A percentile compares a stretch with the other conserved stretches of the same genome.
Conservation (phyloP, 2,888 invertebrate species). For the Molorchus minor region DNA sequence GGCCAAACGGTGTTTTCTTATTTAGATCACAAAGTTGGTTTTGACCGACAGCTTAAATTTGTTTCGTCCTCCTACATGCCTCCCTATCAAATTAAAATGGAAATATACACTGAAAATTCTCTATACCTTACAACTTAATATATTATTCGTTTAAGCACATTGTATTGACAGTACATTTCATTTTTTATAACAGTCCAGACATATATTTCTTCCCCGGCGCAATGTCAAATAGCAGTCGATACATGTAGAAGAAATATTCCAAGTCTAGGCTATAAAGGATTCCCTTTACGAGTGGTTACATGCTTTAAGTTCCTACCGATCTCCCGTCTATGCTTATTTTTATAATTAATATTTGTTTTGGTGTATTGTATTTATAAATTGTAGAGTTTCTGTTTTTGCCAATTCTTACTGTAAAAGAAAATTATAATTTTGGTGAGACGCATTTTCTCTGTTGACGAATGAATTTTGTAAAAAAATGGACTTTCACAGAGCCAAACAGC, state of each 20-base stretch:
- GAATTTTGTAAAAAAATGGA: background rate
- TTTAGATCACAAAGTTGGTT: background rate
- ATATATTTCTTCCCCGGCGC: background rate
- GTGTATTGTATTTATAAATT: slow-evolving; percentile 44
- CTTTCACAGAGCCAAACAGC: too few species aligned
- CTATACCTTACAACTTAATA: slow-evolving; percentile 19
- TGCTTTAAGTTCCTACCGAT: slow-evolving; percentile 20
- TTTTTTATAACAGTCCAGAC: slow-evolving; percentile 1
- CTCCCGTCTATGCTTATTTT: slow-evolving; percentile 30
- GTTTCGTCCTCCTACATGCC: slow-evolving; percentile 5
- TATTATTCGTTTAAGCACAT: slow-evolving; percentile 20
- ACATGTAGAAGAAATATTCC: background rate
- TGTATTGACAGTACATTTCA: slow-evolving; percentile 1
- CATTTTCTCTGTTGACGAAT: background rate
- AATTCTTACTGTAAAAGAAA: slow-evolving; percentile 48
- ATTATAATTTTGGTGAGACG: background rate
- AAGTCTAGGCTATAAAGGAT: background rate
- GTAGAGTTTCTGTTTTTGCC: slow-evolving; percentile 45
- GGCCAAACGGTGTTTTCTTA: background rate
- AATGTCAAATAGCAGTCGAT: background rate
- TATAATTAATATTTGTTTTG: slow-evolving; percentile 41
- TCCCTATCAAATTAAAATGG: slow-evolving; percentile 15
- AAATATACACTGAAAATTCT: slow-evolving; percentile 15
- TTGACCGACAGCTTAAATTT: slow-evolving; percentile 8
- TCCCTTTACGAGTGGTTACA: slow-evolving; percentile 14